Conservation (phyloP, 2,888 invertebrate species). For the Epistrophella euchroma region DNA sequence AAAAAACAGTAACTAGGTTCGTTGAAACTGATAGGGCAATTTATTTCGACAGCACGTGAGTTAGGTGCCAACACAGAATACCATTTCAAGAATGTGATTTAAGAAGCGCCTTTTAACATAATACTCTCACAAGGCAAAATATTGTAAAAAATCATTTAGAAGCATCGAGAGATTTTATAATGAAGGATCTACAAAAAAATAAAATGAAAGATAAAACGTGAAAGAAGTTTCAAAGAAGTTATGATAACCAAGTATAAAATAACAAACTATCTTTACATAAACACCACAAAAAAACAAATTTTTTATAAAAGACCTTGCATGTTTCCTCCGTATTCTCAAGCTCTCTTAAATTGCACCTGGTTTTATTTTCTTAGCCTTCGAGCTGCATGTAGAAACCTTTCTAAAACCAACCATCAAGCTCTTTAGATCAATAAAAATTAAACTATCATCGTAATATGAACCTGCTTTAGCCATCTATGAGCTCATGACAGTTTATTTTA, state of each 20-base stretch:
- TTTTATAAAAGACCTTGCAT: not conserved
- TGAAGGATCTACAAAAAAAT: too few species aligned
- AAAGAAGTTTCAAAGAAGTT: too few species aligned
- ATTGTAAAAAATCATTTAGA: too few species aligned
- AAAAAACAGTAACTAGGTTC: not conserved
- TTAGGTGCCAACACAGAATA: not conserved
- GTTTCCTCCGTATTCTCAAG: not conserved
- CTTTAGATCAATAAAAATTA: not conserved
- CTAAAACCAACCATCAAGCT: constrained; percentile 20
- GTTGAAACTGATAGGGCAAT: constrained; percentile 6
- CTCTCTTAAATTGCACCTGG: constrained; percentile 12
- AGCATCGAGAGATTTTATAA: too few species aligned
- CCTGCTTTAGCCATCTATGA: constrained; percentile 11
- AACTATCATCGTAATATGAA: constrained; percentile 26
- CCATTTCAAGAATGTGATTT: not conserved
- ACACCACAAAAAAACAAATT: not conserved
- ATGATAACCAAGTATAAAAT: too few species aligned
- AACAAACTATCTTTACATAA: not conserved
- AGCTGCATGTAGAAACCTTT: not conserved
- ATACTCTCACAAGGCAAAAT: too few species aligned
- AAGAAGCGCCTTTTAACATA: not conserved
- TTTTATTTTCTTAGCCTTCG: constrained; percentile 7
- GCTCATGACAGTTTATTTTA: constrained; percentile 28
- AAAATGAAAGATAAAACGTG: too few species aligned
- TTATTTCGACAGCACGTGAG: constrained; percentile 8